These are phyloP conservation scores for Nematostella vectensis DNA, from an alignment of 92 coral and sea anemone species.

Conservation along the genomic window DNA sequence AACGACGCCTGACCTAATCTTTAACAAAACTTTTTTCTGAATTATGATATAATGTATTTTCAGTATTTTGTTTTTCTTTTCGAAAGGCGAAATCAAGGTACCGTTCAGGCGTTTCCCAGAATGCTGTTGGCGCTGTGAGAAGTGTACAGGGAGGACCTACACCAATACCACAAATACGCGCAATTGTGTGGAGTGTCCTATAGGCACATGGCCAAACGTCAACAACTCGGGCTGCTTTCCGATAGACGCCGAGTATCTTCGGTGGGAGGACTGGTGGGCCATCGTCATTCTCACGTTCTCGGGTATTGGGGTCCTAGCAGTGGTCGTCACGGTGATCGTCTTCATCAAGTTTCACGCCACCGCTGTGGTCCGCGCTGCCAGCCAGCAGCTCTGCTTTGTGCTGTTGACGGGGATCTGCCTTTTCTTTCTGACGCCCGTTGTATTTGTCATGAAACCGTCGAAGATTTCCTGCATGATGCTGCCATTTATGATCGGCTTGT, in stretches of 20 bases:
- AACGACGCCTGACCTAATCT: too few species aligned
- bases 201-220: conserved; percentile 51
- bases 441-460: conserved; percentile 35
- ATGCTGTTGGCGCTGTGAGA: conserved; percentile 70
- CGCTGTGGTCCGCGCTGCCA: conserved; percentile 63
- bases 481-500: conserved; percentile 52
- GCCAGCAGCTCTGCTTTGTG: conserved; percentile 56
- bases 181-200: conserved; percentile 58
- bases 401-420: conserved; percentile 48
- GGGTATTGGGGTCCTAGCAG: conserved; percentile 25
- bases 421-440: conserved; percentile 48
- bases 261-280: conserved; percentile 42
- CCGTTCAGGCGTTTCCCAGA: conserved; percentile 55
- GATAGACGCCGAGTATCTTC: conserved; percentile 40
- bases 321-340: conserved; percentile 22
- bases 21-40: too few species aligned
- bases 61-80: too few species aligned
- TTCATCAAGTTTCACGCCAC: conserved; percentile 39
- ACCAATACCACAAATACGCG: conserved; percentile 38
- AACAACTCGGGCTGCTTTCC: conserved; percentile 44
- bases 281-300: conserved; percentile 37
- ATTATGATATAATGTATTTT: neutral
- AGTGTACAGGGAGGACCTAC: conserved; percentile 47
- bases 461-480: conserved; percentile 30
- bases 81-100: conserved; percentile 42